These are phyloP conservation scores for Drosophila siamana DNA, from an alignment of 2,888 invertebrate genomes.

Conservation along the genomic window DNA sequence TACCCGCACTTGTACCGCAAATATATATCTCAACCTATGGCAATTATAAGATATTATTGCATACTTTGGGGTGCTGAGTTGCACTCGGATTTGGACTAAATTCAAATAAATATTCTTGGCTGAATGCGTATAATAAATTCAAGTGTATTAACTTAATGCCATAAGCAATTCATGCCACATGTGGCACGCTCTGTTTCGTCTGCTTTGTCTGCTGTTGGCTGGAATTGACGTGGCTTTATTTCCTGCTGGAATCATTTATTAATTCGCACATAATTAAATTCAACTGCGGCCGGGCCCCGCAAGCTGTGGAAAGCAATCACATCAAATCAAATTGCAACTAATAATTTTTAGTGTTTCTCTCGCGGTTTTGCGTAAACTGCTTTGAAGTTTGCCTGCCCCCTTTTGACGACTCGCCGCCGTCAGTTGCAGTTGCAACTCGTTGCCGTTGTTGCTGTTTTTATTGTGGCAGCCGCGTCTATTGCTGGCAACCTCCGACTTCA, in stretches of 20 bases:
- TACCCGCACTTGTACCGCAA: not conserved
- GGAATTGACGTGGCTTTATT: not conserved
- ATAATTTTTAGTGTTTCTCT: slow-evolving; percentile 42
- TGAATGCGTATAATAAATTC: too few species aligned
- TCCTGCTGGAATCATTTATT: slow-evolving; percentile 4
- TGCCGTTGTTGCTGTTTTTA: slow-evolving; percentile 5
- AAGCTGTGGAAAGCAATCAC: slow-evolving; percentile 37
- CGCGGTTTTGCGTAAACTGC: slow-evolving; percentile 21
- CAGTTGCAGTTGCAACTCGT: slow-evolving; percentile 33
- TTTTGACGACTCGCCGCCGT: slow-evolving; percentile 12
- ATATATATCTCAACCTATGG: not conserved
- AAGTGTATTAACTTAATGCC: not conserved
- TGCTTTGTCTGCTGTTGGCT: not conserved
- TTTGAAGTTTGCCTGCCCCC: slow-evolving; percentile 41
- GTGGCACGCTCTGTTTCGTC: not conserved
- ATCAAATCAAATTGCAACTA: slow-evolving; percentile 68
- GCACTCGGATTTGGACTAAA: not conserved
- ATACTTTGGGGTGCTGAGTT: slow-evolving; percentile 15
- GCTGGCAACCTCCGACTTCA: slow-evolving; percentile 12
- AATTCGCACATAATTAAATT: slow-evolving; percentile 58
- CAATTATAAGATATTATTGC: not conserved
- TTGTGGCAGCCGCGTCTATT: slow-evolving; percentile 4
- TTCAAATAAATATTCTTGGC: not conserved
- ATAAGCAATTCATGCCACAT: slow-evolving; percentile 4
- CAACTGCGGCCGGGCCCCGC: slow-evolving; percentile 32